Evolutionary conservation across 2,797 vertebrate genomes (phyloP).

Genomic region (Microctenopoma steveboyesi): DNA sequence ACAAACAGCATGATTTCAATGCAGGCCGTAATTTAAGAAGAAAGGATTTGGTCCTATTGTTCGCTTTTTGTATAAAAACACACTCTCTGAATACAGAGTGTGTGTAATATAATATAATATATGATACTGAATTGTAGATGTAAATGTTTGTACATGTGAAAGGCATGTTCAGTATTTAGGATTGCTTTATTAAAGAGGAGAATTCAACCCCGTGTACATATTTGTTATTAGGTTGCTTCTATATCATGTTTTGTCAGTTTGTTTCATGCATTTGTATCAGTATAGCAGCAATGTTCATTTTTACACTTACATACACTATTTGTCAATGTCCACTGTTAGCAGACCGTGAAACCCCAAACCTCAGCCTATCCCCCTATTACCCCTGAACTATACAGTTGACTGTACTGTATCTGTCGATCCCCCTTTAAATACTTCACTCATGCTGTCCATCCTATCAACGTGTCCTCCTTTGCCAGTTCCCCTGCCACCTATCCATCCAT

Average conservation of each 20-base stretch:
- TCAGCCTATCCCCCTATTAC: conserved; percentile 50
- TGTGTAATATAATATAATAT: too few species aligned
- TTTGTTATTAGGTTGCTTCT: too few species aligned
- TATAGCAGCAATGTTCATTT: conserved; percentile 5
- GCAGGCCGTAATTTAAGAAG: too few species aligned
- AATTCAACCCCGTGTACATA: too few species aligned
- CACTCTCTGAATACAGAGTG: too few species aligned
- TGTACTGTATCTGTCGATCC: conserved; percentile 23
- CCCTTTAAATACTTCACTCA: conserved; percentile 50
- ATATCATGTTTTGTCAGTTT: background rate
- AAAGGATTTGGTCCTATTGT: too few species aligned
- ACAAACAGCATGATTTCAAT: too few species aligned
- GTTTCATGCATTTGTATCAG: background rate
- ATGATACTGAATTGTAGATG: too few species aligned
- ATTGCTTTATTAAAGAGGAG: too few species aligned
- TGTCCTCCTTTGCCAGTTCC: conserved; percentile 49
- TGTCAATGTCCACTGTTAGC: conserved; percentile 18
- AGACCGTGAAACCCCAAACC: conserved; percentile 31
- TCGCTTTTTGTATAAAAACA: too few species aligned
- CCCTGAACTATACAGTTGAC: conserved; percentile 17
- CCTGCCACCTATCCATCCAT: conserved; percentile 58
- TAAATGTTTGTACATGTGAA: too few species aligned
- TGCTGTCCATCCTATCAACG: conserved; percentile 59
- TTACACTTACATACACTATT: conserved; percentile 12
- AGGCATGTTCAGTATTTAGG: too few species aligned